These are phyloP conservation scores for Morone saxatilis DNA, from an alignment of 2,113 vertebrate genomes.

Conservation along the genomic window DNA sequence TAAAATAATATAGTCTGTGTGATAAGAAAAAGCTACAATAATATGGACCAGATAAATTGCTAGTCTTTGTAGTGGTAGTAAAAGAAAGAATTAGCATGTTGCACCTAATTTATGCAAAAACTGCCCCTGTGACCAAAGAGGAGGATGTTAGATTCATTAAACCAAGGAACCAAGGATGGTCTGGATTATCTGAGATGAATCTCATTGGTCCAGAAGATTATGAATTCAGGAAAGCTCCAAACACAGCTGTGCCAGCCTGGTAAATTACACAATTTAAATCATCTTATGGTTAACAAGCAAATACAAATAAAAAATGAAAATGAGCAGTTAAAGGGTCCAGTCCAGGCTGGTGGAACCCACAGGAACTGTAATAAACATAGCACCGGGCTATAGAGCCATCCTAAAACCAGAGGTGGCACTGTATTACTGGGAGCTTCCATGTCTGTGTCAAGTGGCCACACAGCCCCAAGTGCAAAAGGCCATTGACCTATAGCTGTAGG, in stretches of 20 bases:
- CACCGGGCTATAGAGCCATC: not conserved
- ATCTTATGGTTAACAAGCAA: conserved; percentile 14
- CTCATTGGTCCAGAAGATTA: conserved; percentile 1
- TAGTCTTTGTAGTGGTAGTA: too few relatives aligned
- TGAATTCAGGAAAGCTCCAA: not conserved
- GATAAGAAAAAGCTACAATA: not conserved
- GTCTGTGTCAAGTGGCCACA: conserved; percentile 30
- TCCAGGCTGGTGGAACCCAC: not conserved
- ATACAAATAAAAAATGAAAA: conserved; percentile 33
- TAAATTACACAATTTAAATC: conserved; percentile 4
- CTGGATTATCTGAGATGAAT: not conserved
- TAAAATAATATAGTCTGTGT: not conserved
- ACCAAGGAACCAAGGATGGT: conserved; percentile 12
- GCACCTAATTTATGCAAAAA: not conserved
- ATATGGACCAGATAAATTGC: not conserved
- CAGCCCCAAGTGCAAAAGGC: conserved; percentile 33
- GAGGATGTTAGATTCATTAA: conserved; percentile 6
- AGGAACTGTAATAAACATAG: not conserved
- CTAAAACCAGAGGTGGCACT: conserved; percentile 19
- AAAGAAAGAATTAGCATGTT: not conserved
- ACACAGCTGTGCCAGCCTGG: conserved; percentile 13
- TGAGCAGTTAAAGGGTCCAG: not conserved
- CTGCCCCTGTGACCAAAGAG: not conserved
- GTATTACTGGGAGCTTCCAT: not conserved
- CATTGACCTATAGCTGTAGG: conserved; percentile 64